These are phyloP conservation scores for Myotis lucifugus DNA, from an alignment of 2,113 vertebrate species.

Conservation along the genomic window DNA sequence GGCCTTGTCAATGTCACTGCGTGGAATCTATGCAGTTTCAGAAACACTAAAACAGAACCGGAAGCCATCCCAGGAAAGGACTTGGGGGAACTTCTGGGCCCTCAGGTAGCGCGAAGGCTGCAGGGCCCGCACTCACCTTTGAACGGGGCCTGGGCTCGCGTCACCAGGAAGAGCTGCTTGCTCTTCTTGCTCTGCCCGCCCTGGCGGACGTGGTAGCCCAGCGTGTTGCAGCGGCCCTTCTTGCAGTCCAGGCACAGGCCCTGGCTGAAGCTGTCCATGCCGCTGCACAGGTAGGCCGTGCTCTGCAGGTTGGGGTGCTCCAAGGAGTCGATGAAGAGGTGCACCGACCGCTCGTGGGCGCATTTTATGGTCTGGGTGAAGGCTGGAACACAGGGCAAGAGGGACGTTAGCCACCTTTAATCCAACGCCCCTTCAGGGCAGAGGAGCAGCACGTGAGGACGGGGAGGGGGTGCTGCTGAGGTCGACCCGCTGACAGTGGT, in stretches of 20 bases:
- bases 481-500: rapidly evolving
- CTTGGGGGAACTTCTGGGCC: not conserved
- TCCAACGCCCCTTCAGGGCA: not conserved
- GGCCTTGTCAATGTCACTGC: not conserved
- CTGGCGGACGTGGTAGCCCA: conserved; percentile 91
- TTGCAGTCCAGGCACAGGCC: conserved; percentile 93
- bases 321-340: conserved; percentile 96
- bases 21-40: not conserved
- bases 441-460: rapidly evolving
- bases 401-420: rapidly evolving
- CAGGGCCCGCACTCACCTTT: conserved; percentile 89
- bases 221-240: conserved; percentile 91
- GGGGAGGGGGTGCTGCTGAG: not conserved
- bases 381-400: conserved; percentile 81
- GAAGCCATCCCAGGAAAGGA: not conserved
- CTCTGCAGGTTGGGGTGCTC: conserved; percentile 89
- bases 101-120: not conserved
- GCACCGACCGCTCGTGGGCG: conserved; percentile 94
- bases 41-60: not conserved
- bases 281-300: conserved; percentile 91
- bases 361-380: conserved; percentile 95
- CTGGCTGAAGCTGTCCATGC: conserved; percentile 90
- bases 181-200: conserved; percentile 74
- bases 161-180: conserved; percentile 90
- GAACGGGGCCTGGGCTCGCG: conserved; percentile 90